Conservation (phyloP, 2,888 invertebrate genomes). For the Tromatobia lineatoria region DNA sequence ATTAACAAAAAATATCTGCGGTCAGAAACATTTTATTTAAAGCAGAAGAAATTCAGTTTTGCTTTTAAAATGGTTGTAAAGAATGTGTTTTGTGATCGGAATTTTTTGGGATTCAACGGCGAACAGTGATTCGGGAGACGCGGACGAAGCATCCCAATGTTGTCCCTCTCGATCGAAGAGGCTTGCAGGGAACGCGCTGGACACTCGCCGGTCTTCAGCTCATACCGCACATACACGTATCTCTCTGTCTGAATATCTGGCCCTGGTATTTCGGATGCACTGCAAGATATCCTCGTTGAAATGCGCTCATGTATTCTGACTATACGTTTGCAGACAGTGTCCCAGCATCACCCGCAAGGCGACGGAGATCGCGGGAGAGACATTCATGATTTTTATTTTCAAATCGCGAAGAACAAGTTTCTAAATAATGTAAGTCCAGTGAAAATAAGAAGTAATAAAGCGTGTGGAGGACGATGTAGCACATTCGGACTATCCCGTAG, state of each 20-base stretch:
- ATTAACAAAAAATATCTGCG: no score
- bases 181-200: constrained; percentile 67
- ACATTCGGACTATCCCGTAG: background rate
- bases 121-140: background rate
- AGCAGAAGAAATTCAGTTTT: no score
- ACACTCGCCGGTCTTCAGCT: constrained; percentile 40
- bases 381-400: constrained; percentile 77
- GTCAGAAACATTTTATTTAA: no score
- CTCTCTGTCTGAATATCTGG: constrained; percentile 12
- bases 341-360: constrained; percentile 8
- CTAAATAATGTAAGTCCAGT: constrained; percentile 81
- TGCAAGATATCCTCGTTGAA: constrained; percentile 27
- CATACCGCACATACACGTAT: constrained; percentile 61
- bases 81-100: constrained; percentile 11
- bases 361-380: constrained; percentile 45
- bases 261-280: constrained; percentile 37
- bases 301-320: background rate
- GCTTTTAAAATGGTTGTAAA: background rate
- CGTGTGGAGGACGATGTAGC: constrained; percentile 2
- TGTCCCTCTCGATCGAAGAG: constrained; percentile 59
- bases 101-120: background rate
- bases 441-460: constrained; percentile 73
- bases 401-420: constrained; percentile 81
- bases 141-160: constrained; percentile 25
- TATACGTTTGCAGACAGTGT: background rate